Percentiles rank a stretch among this genome's conserved stretches.
Evolutionary conservation across 2,113 vertebrate species (phyloP).

Genomic region (Calcarius ornatus): DNA sequence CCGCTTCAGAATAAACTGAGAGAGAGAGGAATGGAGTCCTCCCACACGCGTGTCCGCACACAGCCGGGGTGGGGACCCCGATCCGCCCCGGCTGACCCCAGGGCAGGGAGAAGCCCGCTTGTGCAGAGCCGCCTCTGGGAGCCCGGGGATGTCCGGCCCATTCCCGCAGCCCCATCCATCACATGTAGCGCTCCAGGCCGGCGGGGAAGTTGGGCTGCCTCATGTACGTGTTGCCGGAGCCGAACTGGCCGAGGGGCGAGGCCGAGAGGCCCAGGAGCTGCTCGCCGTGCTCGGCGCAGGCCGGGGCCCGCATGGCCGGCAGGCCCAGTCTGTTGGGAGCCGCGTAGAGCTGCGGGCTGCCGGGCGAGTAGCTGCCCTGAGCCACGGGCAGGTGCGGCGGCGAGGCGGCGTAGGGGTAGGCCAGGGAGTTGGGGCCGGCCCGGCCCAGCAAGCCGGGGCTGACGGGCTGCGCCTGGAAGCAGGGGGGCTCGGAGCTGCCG

Average conservation of each 20-base stretch:
- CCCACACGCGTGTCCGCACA: rapidly evolving
- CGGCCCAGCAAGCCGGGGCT: conserved; percentile 61
- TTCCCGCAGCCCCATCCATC: not conserved
- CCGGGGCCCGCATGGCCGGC: conserved; percentile 61
- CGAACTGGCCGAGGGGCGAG: conserved; percentile 68
- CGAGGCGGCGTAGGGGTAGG: conserved; percentile 82
- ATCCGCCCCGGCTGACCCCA: not conserved
- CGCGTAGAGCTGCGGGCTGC: conserved; percentile 83
- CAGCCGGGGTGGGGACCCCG: rapidly evolving
- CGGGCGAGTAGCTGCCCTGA: conserved; percentile 78
- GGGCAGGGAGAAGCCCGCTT: rapidly evolving
- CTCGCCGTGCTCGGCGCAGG: conserved; percentile 84
- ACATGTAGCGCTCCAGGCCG: conserved; percentile 91
- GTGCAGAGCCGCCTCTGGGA: not conserved
- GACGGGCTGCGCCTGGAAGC: conserved; percentile 77
- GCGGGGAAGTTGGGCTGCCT: conserved; percentile 83
- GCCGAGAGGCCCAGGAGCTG: conserved; percentile 82
- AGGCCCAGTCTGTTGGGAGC: conserved; percentile 76
- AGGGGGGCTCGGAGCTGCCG: conserved; percentile 69
- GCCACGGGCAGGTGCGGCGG: conserved; percentile 74
- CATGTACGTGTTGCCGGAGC: conserved; percentile 82
- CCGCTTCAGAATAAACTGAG: not conserved
- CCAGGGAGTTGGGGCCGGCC: conserved; percentile 27
- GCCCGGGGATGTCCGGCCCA: not conserved
- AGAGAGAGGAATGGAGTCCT: not conserved